Conservation (phyloP, 2,797 vertebrate genomes). For the Pogonophryne albipinna region DNA sequence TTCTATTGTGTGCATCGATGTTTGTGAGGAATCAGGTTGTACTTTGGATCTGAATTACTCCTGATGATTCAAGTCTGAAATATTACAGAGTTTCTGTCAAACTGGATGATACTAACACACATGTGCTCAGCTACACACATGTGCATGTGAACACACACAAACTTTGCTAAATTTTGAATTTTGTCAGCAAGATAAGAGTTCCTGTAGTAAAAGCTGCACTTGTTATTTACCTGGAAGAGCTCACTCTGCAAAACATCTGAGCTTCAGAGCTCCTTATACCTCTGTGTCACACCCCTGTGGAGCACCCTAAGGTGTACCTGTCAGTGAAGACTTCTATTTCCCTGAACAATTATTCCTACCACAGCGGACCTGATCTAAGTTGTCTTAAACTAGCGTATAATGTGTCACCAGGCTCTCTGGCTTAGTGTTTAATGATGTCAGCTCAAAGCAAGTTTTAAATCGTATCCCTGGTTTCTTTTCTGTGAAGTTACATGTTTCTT, state of each 20-base stretch:
- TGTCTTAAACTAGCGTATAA: slow-evolving; percentile 26
- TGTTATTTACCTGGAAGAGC: slow-evolving; percentile 18
- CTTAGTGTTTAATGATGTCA: slow-evolving; percentile 30
- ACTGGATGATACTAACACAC: slow-evolving; percentile 35
- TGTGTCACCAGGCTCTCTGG: slow-evolving; percentile 27
- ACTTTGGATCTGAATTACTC: slow-evolving; percentile 50
- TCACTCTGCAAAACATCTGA: slow-evolving; percentile 18
- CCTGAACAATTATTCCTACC: slow-evolving; percentile 12
- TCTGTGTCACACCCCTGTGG: slow-evolving; percentile 43
- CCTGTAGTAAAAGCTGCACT: slow-evolving; percentile 8
- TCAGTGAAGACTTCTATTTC: slow-evolving; percentile 35
- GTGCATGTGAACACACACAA: neutral
- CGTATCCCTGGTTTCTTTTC: slow-evolving; percentile 32
- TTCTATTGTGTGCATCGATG: neutral
- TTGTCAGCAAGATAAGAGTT: slow-evolving; percentile 17
- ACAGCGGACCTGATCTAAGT: slow-evolving; percentile 35
- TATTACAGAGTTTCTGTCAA: slow-evolving; percentile 62
- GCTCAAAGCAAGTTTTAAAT: slow-evolving; percentile 40
- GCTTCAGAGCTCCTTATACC: slow-evolving; percentile 52
- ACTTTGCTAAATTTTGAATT: slow-evolving; percentile 8
- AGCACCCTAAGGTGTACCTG: slow-evolving; percentile 55
- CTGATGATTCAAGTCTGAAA: slow-evolving; percentile 57
- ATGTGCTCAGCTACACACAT: neutral
- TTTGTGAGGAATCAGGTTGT: slow-evolving; percentile 45
- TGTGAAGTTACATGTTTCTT: slow-evolving; percentile 26